A percentile compares a stretch with the other conserved stretches of the same genome.
Conservation (phyloP, 2,113 vertebrate species). For the Leptosomus discolor region DNA sequence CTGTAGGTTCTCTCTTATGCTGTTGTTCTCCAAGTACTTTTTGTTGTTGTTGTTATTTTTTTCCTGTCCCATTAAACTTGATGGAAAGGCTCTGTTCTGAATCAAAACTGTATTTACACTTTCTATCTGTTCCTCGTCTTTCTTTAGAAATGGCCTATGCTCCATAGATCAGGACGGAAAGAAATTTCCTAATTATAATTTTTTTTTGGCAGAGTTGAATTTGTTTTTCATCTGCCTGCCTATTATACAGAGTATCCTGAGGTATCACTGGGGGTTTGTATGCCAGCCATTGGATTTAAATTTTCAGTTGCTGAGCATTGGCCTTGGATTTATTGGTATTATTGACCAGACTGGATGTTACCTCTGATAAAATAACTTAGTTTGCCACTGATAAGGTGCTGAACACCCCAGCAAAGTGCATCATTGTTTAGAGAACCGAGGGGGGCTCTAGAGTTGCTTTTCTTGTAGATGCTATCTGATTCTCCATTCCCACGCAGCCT, state of each 20-base stretch:
- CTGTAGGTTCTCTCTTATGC: not conserved
- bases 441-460: not conserved
- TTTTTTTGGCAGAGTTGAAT: fast-evolving
- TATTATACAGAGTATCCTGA: not conserved
- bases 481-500: not conserved
- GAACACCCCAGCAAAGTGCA: not conserved
- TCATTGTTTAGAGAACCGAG: not conserved
- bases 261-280: not conserved
- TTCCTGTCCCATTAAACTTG: not conserved
- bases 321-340: not conserved
- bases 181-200: not conserved
- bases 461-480: not conserved
- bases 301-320: not conserved
- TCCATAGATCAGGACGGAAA: not conserved
- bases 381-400: not conserved
- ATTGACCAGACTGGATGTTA: not conserved
- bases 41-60: too few species aligned
- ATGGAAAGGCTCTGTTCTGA: not conserved
- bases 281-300: not conserved
- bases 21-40: not conserved
- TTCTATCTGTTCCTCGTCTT: not conserved
- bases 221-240: not conserved
- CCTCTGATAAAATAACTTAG: not conserved
- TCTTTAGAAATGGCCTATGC: not conserved
- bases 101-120: not conserved